phyloP scores from a whole-genome alignment of 1,140 invertebrate genomes.

The Gyrodactylus salaris region DNA sequence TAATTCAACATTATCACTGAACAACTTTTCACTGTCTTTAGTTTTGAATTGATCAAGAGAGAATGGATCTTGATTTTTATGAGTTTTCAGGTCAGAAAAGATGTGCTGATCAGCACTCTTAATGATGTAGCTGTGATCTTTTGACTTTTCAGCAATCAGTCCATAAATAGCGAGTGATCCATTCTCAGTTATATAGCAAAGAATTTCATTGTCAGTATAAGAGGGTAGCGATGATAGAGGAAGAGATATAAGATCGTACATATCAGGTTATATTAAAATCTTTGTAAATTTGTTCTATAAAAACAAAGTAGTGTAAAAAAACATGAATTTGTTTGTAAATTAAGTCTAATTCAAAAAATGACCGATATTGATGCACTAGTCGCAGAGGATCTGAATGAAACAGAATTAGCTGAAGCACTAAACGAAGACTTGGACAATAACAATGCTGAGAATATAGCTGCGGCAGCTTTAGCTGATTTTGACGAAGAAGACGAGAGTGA shows the following conservation, averaged over 20 bases:
- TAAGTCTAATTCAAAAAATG: neutral
- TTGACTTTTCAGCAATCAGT: neutral
- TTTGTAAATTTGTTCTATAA: neutral
- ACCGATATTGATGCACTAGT: neutral
- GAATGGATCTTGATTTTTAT: neutral
- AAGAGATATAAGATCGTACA: neutral
- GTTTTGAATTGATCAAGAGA: neutral
- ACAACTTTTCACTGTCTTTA: neutral
- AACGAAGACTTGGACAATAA: neutral
- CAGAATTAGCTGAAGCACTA: neutral
- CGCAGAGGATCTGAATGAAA: neutral
- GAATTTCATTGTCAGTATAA: neutral
- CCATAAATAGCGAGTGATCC: neutral
- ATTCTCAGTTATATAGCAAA: neutral
- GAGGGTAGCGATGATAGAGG: neutral
- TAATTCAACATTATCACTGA: neutral
- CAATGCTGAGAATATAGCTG: neutral
- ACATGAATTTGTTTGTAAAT: neutral
- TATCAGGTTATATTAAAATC: neutral
- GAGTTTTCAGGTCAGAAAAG: neutral
- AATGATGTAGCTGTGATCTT: neutral
- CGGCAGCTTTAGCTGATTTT: neutral
- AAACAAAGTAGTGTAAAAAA: neutral
- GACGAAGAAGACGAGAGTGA: neutral
- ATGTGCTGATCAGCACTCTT: neutral